Base-by-base conservation (phyloP, 1,140 invertebrate genomes). In the Brachionus asplanchnoidis region DNA sequence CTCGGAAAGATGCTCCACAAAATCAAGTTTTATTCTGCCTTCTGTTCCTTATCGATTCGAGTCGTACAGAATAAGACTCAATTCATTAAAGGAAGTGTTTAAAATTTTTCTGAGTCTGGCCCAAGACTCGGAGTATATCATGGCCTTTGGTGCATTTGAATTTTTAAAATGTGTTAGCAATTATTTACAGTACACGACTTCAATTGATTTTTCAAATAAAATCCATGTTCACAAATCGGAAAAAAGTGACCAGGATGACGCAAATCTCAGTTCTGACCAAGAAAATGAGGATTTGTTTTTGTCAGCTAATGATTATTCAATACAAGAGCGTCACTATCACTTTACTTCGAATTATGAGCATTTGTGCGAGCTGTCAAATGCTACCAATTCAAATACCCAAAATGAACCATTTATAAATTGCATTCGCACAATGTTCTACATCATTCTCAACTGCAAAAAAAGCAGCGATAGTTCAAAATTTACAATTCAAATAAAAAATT, bases 311-410 rank as follows among this genome's bases (percentile, higher is more conserved):
- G 73, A 77, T 23, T 50, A 50, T 77, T 28, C 44, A 20, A 77
- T 77, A 20, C 73, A 77, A 77, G 73, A 77, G n/a, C 73, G 73
- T 12, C 73, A 77, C 46, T 77, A 77, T 50, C 42, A 77, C 20
- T 77, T 77, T 11, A 77, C 73, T 14, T 77, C 73, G 17, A 77
- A 77, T 28, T 77, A 28, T 53, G 73, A 77, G 11, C 73, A 77
- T 50, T 50, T 77, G 12, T 50, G 23, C 12, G 42, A 77, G 20
- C 26, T 77, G 4, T 77, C 73, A 9, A 77, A 50, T 12, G 44
- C 44, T 26, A 14, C 11, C 12, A 26, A 77, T 77, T 77, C 73
- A 11, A 77, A 77, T 50, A 50, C 73, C 4, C 44, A 46, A 50
- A 77, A 50, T 14, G 50, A 77, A 28, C 17, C 20, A 2, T 77